Evolutionary conservation across 1,140 invertebrate species (phyloP), one percentile per base, ranked within the genome.

Genomic region (silkworm (Bombyx mori)): DNA sequence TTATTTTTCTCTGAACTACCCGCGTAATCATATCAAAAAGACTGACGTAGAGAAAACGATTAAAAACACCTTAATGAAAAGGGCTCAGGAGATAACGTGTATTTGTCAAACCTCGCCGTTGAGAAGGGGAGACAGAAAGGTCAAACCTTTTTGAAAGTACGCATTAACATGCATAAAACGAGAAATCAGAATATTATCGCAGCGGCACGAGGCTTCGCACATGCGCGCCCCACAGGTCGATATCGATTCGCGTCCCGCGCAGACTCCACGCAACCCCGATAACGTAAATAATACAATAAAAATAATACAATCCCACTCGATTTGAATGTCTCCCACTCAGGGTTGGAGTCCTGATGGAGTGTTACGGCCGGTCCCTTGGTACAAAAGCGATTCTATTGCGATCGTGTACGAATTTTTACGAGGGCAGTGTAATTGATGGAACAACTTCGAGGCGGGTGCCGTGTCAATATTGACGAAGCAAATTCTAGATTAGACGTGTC

Each of bases 231-330:
- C 26, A 22, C 46, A 9, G 22, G 8, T 5, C 54, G 54, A 56
- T 86, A 86, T 86, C 71, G 82, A 86, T 68, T 57, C 56, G 75
- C 60, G 60, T 54, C 53, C 45, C 69, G 75, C 78, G 78, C 80
- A 82, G 74, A 62, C 73, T 76, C 77, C 75, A 52, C 49, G 35
- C 56, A 61, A 54, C 58, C 64, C 68, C 69, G 60, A 70, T 76
- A 75, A 75, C 60, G 67, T 79, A 80, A 79, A 78, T 78, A 74
- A 73, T 77, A 80, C 75, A 75, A 83, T 82, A 79, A 80, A 82
- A 77, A 82, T 82, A 75, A 80, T 76, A 77, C 68, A 73, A 71
- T 74, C 61, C 66, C 61, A 64, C 68, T 69, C 65, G 61, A 78
- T 78, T 78, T 77, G 74, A 76, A 78, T 80, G 69, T 70, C 60